Base-by-base conservation (phyloP, 2,113 vertebrate genomes). In the Cranoglanis bouderius region DNA sequence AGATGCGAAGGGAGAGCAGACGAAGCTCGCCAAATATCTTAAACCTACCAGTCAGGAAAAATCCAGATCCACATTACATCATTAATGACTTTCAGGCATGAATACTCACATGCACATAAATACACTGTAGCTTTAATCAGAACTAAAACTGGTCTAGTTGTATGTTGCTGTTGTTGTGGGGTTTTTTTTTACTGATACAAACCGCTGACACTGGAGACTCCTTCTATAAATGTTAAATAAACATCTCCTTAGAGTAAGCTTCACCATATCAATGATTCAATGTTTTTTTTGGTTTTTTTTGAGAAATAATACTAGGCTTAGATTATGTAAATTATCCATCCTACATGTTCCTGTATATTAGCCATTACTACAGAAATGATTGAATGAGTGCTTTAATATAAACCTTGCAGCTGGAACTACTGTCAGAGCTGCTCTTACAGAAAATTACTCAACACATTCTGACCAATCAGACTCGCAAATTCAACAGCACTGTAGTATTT, bases 11-110 rank as follows among this genome's bases (percentile, higher is more conserved):
- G 87, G 97, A 99, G 89, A 99, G 94, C 91, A 98, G 94, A 83
- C 97, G 97, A 86, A 99, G 95, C 86, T 97, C 95, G 84, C 97
- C 98, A 88, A 92, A 98, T 32, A 99, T 91, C 93, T 98, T 99
- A 94, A 98, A 98, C 93, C 98, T 99, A 88, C 5, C 55, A 74
- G 26, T 51, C 8, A 85, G 43, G n/a, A 9, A 80, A 6, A 40
- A 85, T 35, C 14, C 6, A 70, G 43, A 35, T 78, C 6, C 16
- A 53, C 13, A 67, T 59, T 49, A 84, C 4, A n/a, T 26, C n/a
- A 14, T 65, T 29, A 51, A 5, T 6, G 40, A 38, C 16, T 65
- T 38, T n/a, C 35, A 35, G 3, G 53, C 46, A 10, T 49, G 46
- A 65, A 85, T 3, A 21, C 57, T 26, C 24, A 38, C 21, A 55